phyloP scores from a whole-genome alignment of 2,113 vertebrate genomes.

The Clarias macrocephalus region DNA sequence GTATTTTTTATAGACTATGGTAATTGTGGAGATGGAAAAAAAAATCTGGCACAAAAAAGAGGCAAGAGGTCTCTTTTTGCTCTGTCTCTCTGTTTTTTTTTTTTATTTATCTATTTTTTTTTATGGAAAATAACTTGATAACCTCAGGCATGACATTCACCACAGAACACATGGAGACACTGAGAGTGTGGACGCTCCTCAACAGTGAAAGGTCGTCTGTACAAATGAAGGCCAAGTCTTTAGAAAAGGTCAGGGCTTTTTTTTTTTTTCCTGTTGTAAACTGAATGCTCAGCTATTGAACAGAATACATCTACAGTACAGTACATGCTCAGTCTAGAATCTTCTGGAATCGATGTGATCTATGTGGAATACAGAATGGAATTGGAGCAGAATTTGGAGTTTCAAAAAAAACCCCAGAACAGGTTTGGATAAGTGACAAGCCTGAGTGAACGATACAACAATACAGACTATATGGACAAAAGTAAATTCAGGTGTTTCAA shows the following conservation, averaged over 20 bases:
- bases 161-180: constrained; percentile 11
- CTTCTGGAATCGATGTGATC: not conserved
- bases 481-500: too few relatives aligned
- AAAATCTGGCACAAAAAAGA: not conserved
- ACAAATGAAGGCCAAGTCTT: constrained; percentile 43
- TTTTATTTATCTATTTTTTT: not conserved
- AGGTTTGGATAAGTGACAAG: too few relatives aligned
- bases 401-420: too few relatives aligned
- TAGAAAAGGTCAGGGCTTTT: constrained; percentile 49
- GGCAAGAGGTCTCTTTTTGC: not conserved
- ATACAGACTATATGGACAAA: too few relatives aligned
- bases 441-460: too few relatives aligned
- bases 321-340: not conserved
- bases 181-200: constrained; percentile 7
- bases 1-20: not conserved
- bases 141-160: constrained; percentile 42
- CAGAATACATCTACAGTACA: not conserved
- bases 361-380: not conserved
- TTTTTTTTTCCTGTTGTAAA: constrained; percentile 34
- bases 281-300: constrained; percentile 14
- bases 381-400: not conserved
- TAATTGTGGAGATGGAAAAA: not conserved
- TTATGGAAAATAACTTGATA: not conserved
- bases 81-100: too few relatives aligned
- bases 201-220: constrained; percentile 48